Percentiles rank a stretch among this genome's conserved stretches.
These are phyloP conservation scores for Lucifuga dentata DNA, from an alignment of 2,113 vertebrate species.

Conservation along the genomic window DNA sequence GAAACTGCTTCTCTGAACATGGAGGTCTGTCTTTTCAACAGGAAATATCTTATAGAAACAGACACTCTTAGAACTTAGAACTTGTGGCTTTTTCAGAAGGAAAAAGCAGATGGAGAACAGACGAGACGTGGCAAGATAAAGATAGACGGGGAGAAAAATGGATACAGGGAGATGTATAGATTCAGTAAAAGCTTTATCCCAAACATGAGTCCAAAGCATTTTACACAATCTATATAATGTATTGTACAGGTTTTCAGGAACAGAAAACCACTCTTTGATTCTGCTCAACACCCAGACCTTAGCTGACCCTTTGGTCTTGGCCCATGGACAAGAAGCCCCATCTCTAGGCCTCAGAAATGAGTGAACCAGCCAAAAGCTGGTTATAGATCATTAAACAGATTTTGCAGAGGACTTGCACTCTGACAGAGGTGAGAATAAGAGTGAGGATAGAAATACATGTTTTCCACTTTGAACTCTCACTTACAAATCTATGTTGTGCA, in stretches of 20 bases:
- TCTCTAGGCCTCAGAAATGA: slow-evolving; percentile 27
- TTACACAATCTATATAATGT: slow-evolving; percentile 37
- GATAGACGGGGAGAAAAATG: slow-evolving; percentile 4
- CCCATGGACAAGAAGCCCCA: slow-evolving; percentile 22
- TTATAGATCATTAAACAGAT: slow-evolving; percentile 60
- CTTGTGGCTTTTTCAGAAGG: slow-evolving; percentile 38
- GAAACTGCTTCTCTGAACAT: slow-evolving; percentile 49
- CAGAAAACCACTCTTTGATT: slow-evolving; percentile 62
- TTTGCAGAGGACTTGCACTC: slow-evolving; percentile 53
- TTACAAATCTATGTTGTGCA: slow-evolving; percentile 25
- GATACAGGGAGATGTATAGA: slow-evolving; percentile 13
- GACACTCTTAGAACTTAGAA: slow-evolving; percentile 16
- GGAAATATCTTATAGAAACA: slow-evolving; percentile 29
- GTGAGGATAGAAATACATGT: slow-evolving; percentile 51
- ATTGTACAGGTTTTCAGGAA: slow-evolving; percentile 46
- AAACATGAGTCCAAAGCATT: slow-evolving; percentile 44
- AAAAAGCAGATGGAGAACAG: slow-evolving; percentile 27
- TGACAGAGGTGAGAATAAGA: slow-evolving; percentile 41
- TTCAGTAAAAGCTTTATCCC: slow-evolving; percentile 55
- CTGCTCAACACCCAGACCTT: slow-evolving; percentile 25
- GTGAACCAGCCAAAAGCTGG: slow-evolving; percentile 40
- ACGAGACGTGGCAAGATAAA: slow-evolving; percentile 8
- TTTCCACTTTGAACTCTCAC: slow-evolving; percentile 69
- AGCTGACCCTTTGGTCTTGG: slow-evolving; percentile 32
- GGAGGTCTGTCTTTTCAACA: slow-evolving; percentile 32